Percentiles rank a stretch among this genome's conserved stretches.
These are phyloP conservation scores for Cryptoblepharus egeriae DNA, from an alignment of 2,797 vertebrate species.

Conservation along the genomic window DNA sequence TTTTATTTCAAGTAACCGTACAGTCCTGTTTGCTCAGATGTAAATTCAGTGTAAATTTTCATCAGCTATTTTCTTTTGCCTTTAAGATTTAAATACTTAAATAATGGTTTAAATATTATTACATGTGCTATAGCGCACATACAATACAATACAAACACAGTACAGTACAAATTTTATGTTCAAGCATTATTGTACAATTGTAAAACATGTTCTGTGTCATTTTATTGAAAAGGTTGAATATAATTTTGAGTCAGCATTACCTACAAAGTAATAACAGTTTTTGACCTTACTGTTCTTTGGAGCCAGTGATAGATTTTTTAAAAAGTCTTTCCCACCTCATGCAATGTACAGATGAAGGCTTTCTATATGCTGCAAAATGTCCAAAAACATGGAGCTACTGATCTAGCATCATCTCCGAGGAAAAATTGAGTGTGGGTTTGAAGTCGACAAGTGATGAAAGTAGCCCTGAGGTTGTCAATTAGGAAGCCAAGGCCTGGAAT, in stretches of 20 bases:
- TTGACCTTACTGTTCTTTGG: conserved; percentile 27
- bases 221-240: conserved; percentile 24
- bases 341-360: conserved; percentile 56
- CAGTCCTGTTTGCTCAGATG: too few relatives aligned
- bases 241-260: conserved; percentile 34
- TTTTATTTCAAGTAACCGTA: too few relatives aligned
- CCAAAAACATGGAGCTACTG: conserved; percentile 87
- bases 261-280: conserved; percentile 31
- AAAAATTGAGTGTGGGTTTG: conserved; percentile 90
- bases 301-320: conserved; percentile 50
- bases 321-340: conserved; percentile 46
- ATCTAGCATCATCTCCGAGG: conserved; percentile 88
- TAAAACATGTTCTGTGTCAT: conserved; percentile 27
- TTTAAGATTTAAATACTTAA: too few relatives aligned
- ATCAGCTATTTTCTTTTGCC: neutral
- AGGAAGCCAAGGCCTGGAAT: conserved; percentile 86
- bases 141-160: neutral
- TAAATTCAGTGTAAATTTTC: too few relatives aligned
- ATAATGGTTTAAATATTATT: neutral
- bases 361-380: conserved; percentile 83
- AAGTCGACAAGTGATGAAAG: conserved; percentile 95
- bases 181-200: neutral
- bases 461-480: conserved; percentile 93
- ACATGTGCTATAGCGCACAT: neutral
- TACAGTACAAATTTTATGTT: neutral